Base-by-base conservation (phyloP, 1,140 invertebrate genomes). In the Carposina sasakii region DNA sequence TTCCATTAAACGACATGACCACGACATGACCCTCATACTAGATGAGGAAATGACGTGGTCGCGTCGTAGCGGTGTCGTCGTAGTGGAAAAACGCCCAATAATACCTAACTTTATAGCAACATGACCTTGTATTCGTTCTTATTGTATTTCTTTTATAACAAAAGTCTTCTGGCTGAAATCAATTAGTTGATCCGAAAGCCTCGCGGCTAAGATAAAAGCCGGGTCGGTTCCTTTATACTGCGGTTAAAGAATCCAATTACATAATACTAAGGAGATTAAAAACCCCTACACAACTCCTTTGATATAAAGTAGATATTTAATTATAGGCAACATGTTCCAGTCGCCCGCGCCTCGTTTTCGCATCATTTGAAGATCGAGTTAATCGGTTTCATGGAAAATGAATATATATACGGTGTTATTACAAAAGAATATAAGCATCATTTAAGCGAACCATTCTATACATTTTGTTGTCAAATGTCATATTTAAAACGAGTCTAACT, bases 181-280 rank as follows among this genome's bases (percentile, higher is more conserved):
- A 71, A 74, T 74, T 70, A 70, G 59, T 52, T 59, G 62, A 70
- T 65, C 60, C 62, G 37, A 61, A 60, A 67, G 48, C 57, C 63
- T 57, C 54, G 58, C 54, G 56, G 59, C 57, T 63, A 36, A 63
- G 62, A 75, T 68, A 70, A 71, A 75, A 68, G 65, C 63, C 46
- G 51, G 40, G 63, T 61, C 45, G 63, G 67, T 72, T 63, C 60
- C 65, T 72, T 71, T 71, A 71, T 70, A 66, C 54, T 59, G 57
- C 48, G 63, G 64, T 67, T 65, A 65, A 75, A 70, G 67, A 72
- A 68, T 72, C 67, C 67, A 71, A 70, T 75, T 72, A 71, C 62
- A 72, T 75, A 72, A 65, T 63, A 56, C 62, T 75, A 63, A 65
- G 58, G 47, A 71, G 68, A 71, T 74, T 74, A 71, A 75, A 70